Evolutionary conservation across 2,888 invertebrate genomes (phyloP).

Genomic region (Zaprionus bogoriensis): DNA sequence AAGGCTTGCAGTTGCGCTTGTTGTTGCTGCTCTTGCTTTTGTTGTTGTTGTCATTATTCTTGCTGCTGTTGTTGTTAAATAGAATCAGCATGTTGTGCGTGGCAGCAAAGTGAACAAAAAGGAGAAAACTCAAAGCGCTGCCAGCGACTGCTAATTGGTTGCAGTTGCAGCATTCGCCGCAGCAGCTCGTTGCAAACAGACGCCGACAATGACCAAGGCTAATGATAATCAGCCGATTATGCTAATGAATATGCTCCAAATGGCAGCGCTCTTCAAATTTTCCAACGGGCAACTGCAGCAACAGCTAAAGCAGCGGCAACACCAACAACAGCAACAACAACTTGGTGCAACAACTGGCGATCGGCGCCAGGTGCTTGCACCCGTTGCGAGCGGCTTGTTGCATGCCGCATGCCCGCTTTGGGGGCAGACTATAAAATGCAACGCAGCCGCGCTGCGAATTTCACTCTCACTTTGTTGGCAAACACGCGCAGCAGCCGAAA

Average conservation of each 20-base stretch:
- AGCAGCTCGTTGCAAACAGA: constrained; percentile 7
- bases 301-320: neutral
- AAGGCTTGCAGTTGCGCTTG: too few relatives aligned
- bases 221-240: constrained; percentile 51
- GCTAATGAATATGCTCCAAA: constrained; percentile 52
- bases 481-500: constrained; percentile 44
- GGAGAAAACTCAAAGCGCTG: constrained; percentile 48
- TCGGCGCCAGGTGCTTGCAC: constrained; percentile 66
- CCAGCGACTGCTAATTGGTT: constrained; percentile 48
- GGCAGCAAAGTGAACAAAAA: constrained; percentile 49
- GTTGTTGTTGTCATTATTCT: neutral
- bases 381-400: constrained; percentile 29
- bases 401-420: constrained; percentile 7
- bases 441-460: constrained; percentile 61
- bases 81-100: constrained; percentile 51
- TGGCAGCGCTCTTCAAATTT: constrained; percentile 27
- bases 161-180: constrained; percentile 35
- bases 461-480: constrained; percentile 78
- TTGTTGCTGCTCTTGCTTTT: constrained; percentile 17
- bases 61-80: constrained; percentile 13
- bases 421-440: constrained; percentile 69
- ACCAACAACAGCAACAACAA: constrained; percentile 3
- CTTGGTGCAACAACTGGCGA: constrained; percentile 13
- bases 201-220: constrained; percentile 56
- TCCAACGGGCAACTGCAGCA: neutral